Evolutionary conservation across 2,888 invertebrate species (phyloP).

Genomic region (Euplexia lucipara): DNA sequence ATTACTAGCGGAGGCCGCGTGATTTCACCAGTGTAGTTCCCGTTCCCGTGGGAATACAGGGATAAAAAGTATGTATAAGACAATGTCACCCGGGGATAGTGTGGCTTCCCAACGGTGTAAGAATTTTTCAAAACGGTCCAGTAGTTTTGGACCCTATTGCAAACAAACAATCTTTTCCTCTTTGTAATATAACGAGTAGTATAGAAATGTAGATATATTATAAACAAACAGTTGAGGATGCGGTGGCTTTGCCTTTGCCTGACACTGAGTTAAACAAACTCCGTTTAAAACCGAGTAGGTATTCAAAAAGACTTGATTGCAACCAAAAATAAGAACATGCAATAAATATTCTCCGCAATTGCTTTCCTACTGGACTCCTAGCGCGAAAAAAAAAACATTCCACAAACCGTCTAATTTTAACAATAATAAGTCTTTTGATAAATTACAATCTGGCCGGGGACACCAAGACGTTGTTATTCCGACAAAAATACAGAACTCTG

Average conservation of each 20-base stretch:
- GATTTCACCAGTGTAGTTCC: too few species aligned
- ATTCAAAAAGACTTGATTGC: conserved; percentile 24
- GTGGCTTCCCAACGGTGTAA: too few species aligned
- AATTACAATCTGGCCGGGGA: conserved; percentile 66
- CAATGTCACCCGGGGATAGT: too few species aligned
- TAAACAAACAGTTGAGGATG: conserved; percentile 18
- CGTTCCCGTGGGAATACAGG: too few species aligned
- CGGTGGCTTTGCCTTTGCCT: conserved; percentile 7
- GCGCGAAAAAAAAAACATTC: conserved; percentile 53
- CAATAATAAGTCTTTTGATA: conserved; percentile 69
- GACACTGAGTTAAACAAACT: conserved; percentile 14
- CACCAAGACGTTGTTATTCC: conserved; percentile 71
- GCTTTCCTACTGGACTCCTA: conserved; percentile 44
- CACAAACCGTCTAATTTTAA: conserved; percentile 63
- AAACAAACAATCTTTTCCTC: too few species aligned
- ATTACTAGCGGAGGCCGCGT: too few species aligned
- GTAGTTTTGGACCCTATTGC: too few species aligned
- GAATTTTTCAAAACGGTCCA: too few species aligned
- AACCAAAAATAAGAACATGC: conserved; percentile 8
- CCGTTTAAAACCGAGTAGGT: conserved; percentile 21
- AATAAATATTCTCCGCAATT: conserved; percentile 38
- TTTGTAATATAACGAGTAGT: too few species aligned
- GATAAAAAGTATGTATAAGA: too few species aligned
- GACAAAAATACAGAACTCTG: conserved; percentile 71
- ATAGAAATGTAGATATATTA: too few species aligned